phyloP scores from a whole-genome alignment of 37 sponge, comb jelly and placozoan species.

The Amphimedon queenslandica region DNA sequence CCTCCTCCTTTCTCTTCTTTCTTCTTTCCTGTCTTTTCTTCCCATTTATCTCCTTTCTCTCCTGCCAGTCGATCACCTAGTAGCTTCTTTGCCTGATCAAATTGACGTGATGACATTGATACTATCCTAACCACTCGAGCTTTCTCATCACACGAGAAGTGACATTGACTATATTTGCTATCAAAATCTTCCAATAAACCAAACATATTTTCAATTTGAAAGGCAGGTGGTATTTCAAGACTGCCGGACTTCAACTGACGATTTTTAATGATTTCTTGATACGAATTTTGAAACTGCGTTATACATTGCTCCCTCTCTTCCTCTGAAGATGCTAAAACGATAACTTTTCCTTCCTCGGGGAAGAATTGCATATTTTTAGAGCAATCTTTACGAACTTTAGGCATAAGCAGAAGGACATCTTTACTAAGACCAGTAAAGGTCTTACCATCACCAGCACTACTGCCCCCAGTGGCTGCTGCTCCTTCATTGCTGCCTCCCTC shows the following conservation, averaged over 20 bases:
- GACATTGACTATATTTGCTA: neutral
- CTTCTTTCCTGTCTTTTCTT: too few species aligned
- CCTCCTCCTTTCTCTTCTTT: too few species aligned
- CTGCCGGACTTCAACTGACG: neutral
- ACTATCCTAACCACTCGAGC: constrained; percentile 4
- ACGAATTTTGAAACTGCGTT: neutral
- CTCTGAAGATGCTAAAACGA: neutral
- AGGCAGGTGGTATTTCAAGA: neutral
- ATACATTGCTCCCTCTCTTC: neutral
- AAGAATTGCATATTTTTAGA: neutral
- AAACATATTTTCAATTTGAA: neutral
- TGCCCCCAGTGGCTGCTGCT: too few species aligned
- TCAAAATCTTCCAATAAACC: neutral
- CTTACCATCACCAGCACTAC: neutral
- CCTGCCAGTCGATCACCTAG: neutral
- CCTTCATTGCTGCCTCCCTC: too few species aligned
- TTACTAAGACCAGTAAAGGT: neutral
- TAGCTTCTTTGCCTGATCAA: constrained; percentile 34
- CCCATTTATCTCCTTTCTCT: too few species aligned
- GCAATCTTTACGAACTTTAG: neutral
- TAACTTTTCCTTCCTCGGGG: neutral
- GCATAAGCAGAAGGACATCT: constrained; percentile 1
- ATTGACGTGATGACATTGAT: constrained; percentile 33
- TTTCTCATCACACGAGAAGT: neutral
- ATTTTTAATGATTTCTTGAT: neutral